A percentile compares a stretch with the other conserved stretches of the same genome.
These are phyloP conservation scores for Hippotragus niger DNA, from an alignment of 2,113 vertebrate genomes.

Conservation along the genomic window DNA sequence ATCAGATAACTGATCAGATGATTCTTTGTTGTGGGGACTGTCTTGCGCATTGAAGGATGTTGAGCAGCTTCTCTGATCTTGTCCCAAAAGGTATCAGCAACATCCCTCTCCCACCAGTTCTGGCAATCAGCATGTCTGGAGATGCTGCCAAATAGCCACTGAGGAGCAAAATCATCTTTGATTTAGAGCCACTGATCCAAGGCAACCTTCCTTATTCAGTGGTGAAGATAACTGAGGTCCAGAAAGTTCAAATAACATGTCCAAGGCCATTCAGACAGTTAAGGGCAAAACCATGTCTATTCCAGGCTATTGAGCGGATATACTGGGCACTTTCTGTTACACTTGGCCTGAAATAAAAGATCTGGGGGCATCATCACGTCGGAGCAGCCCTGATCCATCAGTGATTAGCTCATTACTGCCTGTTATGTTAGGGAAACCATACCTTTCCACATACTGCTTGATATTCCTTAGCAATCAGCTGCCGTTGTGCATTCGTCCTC, in stretches of 20 bases:
- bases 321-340: background rate
- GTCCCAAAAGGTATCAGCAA: background rate
- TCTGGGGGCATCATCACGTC: rapidly evolving
- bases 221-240: background rate
- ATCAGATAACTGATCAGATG: background rate
- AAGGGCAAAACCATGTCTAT: background rate
- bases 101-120: rapidly evolving
- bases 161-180: background rate
- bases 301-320: background rate
- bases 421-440: background rate
- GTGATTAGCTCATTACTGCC: background rate
- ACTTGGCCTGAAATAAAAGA: background rate
- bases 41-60: rapidly evolving
- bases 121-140: background rate
- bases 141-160: background rate
- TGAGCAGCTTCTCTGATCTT: background rate
- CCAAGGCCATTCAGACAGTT: background rate
- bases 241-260: background rate
- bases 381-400: background rate
- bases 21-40: background rate
- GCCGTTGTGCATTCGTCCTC: constrained; percentile 87
- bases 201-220: background rate
- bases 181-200: background rate
- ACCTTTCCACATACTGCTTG: constrained; percentile 84
- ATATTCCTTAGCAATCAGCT: constrained; percentile 85